These are phyloP conservation scores for Cydia pomonella DNA, from an alignment of 1,140 invertebrate species.

Conservation along the genomic window DNA sequence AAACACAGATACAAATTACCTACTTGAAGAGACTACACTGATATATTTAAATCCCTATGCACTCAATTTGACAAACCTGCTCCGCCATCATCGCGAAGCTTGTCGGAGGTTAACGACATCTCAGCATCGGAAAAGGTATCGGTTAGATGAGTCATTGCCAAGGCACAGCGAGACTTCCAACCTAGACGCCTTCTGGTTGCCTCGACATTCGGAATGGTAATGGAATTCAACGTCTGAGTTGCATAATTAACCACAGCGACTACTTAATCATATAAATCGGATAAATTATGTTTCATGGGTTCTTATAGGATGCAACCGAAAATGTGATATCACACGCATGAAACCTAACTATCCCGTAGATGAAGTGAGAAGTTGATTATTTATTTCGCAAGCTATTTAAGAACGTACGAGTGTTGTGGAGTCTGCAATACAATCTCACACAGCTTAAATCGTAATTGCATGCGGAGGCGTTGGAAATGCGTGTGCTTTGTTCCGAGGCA, in stretches of 20 bases:
- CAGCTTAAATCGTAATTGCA: conserved; percentile 12
- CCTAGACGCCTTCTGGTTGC: conserved; percentile 22
- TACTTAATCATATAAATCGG: too few relatives aligned
- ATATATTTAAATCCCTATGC: too few relatives aligned
- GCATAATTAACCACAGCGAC: not conserved
- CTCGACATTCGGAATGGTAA: not conserved
- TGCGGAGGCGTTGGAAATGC: conserved; percentile 4
- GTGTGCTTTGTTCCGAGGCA: conserved; percentile 20
- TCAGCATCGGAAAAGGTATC: conserved; percentile 18
- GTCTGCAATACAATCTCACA: conserved; percentile 11
- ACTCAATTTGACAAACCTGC: not conserved
- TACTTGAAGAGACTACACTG: too few relatives aligned
- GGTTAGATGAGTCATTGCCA: conserved; percentile 50
- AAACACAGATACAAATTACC: too few relatives aligned
- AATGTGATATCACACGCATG: not conserved
- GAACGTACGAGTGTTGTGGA: not conserved
- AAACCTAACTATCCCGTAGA: not conserved
- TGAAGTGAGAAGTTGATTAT: not conserved
- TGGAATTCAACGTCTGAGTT: not conserved
- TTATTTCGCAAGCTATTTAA: conserved; percentile 8
- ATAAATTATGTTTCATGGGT: too few relatives aligned
- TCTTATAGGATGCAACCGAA: too few relatives aligned
- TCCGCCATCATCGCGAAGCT: not conserved
- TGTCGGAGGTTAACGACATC: conserved; percentile 48
- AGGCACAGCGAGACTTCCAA: conserved; percentile 43